Base-by-base conservation (phyloP, 1,140 invertebrate species). In the Contarinia nasturtii region DNA sequence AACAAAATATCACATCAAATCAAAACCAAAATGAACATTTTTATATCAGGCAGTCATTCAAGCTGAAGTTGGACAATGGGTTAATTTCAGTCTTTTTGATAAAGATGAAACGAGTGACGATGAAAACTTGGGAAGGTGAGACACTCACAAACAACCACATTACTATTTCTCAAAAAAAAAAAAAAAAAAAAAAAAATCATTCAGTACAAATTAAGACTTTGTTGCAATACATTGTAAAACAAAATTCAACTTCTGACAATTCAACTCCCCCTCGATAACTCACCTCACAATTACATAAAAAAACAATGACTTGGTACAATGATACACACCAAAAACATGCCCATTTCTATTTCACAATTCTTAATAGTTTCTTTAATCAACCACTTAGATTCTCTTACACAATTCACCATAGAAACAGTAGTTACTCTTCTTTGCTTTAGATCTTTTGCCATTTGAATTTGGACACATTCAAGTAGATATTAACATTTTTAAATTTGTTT, bases 41-140 rank as follows among this genome's bases (percentile, higher is more conserved):
- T 27, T 27, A 27, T 27, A 40, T 40, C 50, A 55, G 61, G 54
- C 59, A 22, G 53, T 56, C 53, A 52, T 64, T 52, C 60, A 59
- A 56, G 56, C 57, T 56, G 54, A 63, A 55, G 50, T 55, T 57
- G 82, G 82, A 55, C 85, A 88, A 68, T 72, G 72, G 56, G 66
- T 92, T 63, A 75, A 80, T 52, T 64, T 91, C 53, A 74, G 79
- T 55, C 64, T 91, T 50, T 80, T 76, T 73, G 88, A 93, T 71
- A 75, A 74, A 61, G 82, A 91, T 62, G 86, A 91, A 61, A 74
- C 81, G 45, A 85, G 78, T 59, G 79, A 83, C 59, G 83, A 92
- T 67, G 83, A 86, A 66, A 72, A 67, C 55, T 72, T 87, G 50
- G 84, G 84, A 66, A 85, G 80, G 83, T 86, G 74, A 62, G 58